A percentile compares a stretch with the other conserved stretches of the same genome.
Conservation (phyloP, 2,113 vertebrate genomes). For the Channa argus region DNA sequence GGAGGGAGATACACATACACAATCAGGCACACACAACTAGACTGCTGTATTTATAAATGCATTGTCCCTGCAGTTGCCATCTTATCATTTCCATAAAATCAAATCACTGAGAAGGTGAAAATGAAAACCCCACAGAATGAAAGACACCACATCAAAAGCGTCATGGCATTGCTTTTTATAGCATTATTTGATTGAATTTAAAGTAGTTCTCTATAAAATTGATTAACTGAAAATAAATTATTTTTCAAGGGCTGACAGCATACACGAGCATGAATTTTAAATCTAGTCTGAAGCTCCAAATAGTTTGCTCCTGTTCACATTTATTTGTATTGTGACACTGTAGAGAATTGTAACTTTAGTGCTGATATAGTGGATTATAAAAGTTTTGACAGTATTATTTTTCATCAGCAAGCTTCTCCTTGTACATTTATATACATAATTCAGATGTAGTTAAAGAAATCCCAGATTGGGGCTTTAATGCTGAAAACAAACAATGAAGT, state of each 20-base stretch:
- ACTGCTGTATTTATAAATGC: constrained; percentile 15
- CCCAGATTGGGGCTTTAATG: constrained; percentile 71
- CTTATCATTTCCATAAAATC: constrained; percentile 82
- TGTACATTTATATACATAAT: constrained; percentile 51
- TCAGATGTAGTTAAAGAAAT: constrained; percentile 54
- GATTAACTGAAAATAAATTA: constrained; percentile 47
- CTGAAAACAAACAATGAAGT: constrained; percentile 93
- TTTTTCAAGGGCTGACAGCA: constrained; percentile 41
- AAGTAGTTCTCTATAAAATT: constrained; percentile 44
- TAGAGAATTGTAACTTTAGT: constrained; percentile 12
- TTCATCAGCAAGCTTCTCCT: constrained; percentile 24
- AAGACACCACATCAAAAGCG: constrained; percentile 24
- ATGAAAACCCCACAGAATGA: constrained; percentile 26
- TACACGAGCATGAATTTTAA: constrained; percentile 32
- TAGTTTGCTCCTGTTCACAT: constrained; percentile 28
- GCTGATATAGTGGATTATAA: constrained; percentile 25
- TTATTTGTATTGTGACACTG: constrained; percentile 32
- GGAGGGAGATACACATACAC: not conserved
- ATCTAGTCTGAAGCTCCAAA: constrained; percentile 21
- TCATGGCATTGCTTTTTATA: constrained; percentile 38
- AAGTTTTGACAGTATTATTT: constrained; percentile 40
- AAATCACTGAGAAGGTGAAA: constrained; percentile 88
- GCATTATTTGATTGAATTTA: constrained; percentile 51
- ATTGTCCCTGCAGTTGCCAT: constrained; percentile 25
- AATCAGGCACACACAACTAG: not conserved